Percentiles rank a stretch among this genome's conserved stretches.
Evolutionary conservation across 2,113 vertebrate genomes (phyloP).

Genomic region (Arvicanthis niloticus): DNA sequence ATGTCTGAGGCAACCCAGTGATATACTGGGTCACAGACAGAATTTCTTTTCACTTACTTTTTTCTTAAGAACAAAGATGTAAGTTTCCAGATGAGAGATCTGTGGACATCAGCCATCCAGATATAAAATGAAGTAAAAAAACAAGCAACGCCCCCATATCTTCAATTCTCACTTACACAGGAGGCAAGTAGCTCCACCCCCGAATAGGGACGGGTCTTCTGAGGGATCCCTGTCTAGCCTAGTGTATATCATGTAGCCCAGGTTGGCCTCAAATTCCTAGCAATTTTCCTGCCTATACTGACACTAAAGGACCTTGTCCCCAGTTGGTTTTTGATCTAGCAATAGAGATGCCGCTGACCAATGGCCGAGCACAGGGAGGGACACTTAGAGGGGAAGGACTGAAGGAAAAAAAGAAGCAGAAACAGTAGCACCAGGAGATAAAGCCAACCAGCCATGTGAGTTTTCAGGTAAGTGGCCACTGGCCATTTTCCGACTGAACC

Average conservation of each 20-base stretch:
- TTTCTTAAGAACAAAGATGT: background rate
- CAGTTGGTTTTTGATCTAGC: too few relatives aligned
- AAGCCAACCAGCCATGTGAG: too few relatives aligned
- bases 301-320: too few relatives aligned
- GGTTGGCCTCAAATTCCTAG: background rate
- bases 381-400: too few relatives aligned
- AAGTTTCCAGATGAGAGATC: background rate
- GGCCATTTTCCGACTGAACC: too few relatives aligned
- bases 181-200: background rate
- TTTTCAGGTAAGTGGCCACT: too few relatives aligned
- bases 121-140: conserved; percentile 2
- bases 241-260: background rate
- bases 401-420: too few relatives aligned
- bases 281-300: background rate
- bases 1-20: background rate
- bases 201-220: background rate
- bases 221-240: too few relatives aligned
- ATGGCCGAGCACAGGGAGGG: too few relatives aligned
- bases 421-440: too few relatives aligned
- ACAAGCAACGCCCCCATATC: background rate
- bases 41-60: background rate
- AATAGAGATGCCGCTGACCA: too few relatives aligned
- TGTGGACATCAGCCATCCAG: background rate
- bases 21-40: background rate
- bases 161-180: background rate